Base-by-base conservation (phyloP, 2,888 invertebrate species). In the Eilema sororculum region DNA sequence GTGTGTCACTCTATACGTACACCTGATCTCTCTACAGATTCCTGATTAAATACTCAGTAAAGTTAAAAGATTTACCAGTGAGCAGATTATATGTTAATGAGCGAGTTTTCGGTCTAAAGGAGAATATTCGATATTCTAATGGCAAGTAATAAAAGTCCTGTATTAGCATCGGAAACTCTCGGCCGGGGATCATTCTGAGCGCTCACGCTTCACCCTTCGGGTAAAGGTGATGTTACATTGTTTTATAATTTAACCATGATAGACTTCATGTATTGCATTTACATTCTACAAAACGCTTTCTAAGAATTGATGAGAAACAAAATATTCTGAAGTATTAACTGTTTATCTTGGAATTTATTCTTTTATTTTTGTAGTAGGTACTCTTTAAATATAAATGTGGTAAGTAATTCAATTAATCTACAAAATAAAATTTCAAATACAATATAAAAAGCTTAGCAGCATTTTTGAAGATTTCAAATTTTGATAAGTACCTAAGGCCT, bases 71-170 rank as follows among this genome's bases (percentile, higher is more conserved):
- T 65, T 65, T 74, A 64, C 69, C 68, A 73, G 57, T 76, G 76
- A 85, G 82, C 86, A 87, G 85, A 87, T 84, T 84, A 83, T 86
- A 89, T 88, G 88, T 79, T 87, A 90, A 90, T 90, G 83, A 80
- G 79, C 69, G 82, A 80, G 84, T 83, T 84, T 85, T 84, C 79
- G 80, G 83, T 82, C 84, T 82, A 69, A 84, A 82, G 84, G 76
- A 76, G 86, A 87, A 86, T 87, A 87, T 88, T 90, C 89, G 89
- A 90, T 91, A 91, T 91, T 91, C 91, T 90, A 91, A 91, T 90
- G 88, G 84, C 78, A 81, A 81, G 88, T 86, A 91, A 91, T 91
- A 91, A 91, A 90, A 90, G 88, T 84, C 82, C 80, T 83, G 86
- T 81, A 80, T 80, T 80, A 80, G 81, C 80, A 80, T 80, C 74